Base-by-base conservation (phyloP, 2,888 invertebrate genomes). In the Pollenia amentaria region DNA sequence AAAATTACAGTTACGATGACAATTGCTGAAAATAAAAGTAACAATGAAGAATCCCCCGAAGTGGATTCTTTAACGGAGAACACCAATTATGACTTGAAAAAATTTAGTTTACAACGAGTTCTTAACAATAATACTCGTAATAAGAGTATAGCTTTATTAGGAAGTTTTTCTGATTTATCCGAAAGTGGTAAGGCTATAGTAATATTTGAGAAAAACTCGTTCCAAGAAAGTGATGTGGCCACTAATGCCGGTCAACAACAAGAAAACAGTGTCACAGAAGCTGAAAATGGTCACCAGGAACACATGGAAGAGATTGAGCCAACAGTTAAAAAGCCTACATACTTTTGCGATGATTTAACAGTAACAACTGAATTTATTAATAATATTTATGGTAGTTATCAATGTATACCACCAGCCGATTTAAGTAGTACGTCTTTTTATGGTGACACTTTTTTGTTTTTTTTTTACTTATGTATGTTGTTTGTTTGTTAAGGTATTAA, bases 361-460 rank as follows among this genome's bases (percentile, higher is more conserved):
- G 93, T 96, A 3, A 94, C 94, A 46, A 95, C 95, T 87, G 94
- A 95, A 81, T 97, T 97, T 91, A 94, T 95, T 44, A 98, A 98
- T 94, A 97, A 98, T 92, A 96, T 97, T 91, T 98, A 98, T 92
- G 96, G 96, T 14, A 96, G 96, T 91, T 98, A 96, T 92, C 95
- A 95, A 90, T 97, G 96, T 93, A 95, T 95, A 89, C 96, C 96
- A 0, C 94, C 93, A 8, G 90, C 94, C 29, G 93, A 95, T 44
- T 91, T 95, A 38, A 96, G 96, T 91, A 95, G 97, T 97, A 78
- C 78, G 40, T 29, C 60, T 21, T 12, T 8, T 29, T 21, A 29
- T 42, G 10, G 2, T 9, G 3, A 4, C 64, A 48, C 29, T 2
- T 4, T 3, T 53, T 21, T 70, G 11, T n/a, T n/a, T n/a, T n/a